A percentile compares a stretch with the other conserved stretches of the same genome.
Conservation (phyloP, 2,797 vertebrate genomes). For the Enteromius treurensis region DNA sequence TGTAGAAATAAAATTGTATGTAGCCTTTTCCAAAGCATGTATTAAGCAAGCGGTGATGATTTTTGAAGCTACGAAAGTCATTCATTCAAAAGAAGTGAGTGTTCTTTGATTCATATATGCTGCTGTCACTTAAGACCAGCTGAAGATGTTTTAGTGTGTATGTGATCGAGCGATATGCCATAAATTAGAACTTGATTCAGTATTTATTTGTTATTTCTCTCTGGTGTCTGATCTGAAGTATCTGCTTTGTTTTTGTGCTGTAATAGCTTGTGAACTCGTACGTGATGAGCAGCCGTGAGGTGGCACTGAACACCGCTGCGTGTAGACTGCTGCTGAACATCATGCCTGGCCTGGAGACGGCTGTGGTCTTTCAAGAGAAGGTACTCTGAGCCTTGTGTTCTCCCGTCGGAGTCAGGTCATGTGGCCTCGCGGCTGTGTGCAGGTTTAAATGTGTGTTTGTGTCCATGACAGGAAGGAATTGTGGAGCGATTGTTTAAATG, state of each 20-base stretch:
- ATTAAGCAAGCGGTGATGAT: not conserved
- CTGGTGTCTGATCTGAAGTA: no score
- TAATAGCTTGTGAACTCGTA: constrained; percentile 94
- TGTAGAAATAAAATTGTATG: not conserved
- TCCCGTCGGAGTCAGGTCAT: not conserved
- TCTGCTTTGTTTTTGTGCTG: constrained; percentile 3
- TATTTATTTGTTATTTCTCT: no score
- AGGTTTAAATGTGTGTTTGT: constrained; percentile 22
- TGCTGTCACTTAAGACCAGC: not conserved
- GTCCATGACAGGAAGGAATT: constrained; percentile 88
- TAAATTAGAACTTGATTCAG: not conserved
- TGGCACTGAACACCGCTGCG: constrained; percentile 91
- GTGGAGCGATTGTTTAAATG: constrained; percentile 98
- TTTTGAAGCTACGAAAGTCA: not conserved
- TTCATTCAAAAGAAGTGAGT: not conserved
- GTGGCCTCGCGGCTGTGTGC: not conserved
- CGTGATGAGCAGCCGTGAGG: constrained; percentile 97
- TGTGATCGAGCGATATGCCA: no score
- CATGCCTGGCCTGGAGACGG: constrained; percentile 97
- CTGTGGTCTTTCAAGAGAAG: constrained; percentile 99
- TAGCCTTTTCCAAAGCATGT: not conserved
- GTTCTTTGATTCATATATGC: not conserved
- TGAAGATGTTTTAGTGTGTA: not conserved
- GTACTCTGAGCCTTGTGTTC: constrained; percentile 70
- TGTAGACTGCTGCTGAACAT: constrained; percentile 96